These are phyloP conservation scores for Ceyx melanurus DNA, from an alignment of 2,113 vertebrate genomes.

Conservation along the genomic window DNA sequence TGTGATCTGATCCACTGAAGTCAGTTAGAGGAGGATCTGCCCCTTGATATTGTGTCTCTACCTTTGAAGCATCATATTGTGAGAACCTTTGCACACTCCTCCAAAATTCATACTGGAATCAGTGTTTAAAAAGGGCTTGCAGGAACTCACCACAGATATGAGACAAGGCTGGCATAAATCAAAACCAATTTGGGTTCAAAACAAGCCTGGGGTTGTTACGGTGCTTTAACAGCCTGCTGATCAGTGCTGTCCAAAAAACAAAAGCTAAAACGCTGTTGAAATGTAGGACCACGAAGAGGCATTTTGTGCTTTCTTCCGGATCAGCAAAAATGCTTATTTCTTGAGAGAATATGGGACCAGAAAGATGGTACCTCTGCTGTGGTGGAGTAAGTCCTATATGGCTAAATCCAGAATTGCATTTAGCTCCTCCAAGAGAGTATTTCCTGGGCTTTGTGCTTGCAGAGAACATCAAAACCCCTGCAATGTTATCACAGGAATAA, in stretches of 20 bases:
- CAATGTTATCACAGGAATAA: not conserved
- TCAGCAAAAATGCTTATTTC: not conserved
- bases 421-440: not conserved
- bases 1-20: not conserved
- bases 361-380: not conserved
- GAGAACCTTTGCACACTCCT: not conserved
- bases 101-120: not conserved
- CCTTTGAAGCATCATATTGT: not conserved
- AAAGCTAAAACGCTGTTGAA: not conserved
- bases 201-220: not conserved
- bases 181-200: not conserved
- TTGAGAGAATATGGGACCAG: not conserved
- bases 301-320: not conserved
- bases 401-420: not conserved
- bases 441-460: not conserved
- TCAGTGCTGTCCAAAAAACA: not conserved
- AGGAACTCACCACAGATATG: not conserved
- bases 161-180: not conserved
- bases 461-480: not conserved
- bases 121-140: not conserved
- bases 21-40: not conserved
- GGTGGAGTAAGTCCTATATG: not conserved
- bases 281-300: not conserved
- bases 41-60: fast-evolving
- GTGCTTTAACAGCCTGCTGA: not conserved